phyloP scores from a whole-genome alignment of 2,888 invertebrate genomes.

The Idaea biselata region DNA sequence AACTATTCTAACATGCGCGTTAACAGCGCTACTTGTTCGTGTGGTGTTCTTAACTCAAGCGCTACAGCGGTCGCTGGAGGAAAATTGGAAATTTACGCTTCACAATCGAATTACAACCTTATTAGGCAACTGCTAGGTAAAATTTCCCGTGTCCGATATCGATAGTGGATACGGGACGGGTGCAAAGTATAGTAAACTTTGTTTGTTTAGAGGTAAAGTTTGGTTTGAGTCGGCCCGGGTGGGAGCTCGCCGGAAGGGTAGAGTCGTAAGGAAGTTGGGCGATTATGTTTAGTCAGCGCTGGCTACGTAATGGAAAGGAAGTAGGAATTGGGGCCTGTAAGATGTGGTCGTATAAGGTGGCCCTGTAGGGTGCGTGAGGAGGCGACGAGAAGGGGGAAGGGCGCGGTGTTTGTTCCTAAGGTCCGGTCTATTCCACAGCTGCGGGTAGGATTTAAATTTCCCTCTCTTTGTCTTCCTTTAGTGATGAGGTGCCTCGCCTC shows the following conservation, averaged over 20 bases:
- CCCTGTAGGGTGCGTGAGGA: slow-evolving; percentile 44
- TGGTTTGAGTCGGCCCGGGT: slow-evolving; percentile 40
- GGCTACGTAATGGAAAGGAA: slow-evolving; percentile 78
- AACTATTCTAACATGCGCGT: slow-evolving; percentile 73
- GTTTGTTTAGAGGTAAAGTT: slow-evolving; percentile 46
- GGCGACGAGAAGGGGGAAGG: slow-evolving; percentile 27
- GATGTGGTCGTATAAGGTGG: slow-evolving; percentile 78
- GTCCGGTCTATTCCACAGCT: slow-evolving; percentile 65
- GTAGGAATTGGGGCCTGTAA: slow-evolving; percentile 79
- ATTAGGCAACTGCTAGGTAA: slow-evolving; percentile 31
- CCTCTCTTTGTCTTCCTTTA: slow-evolving; percentile 70
- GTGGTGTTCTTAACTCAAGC: slow-evolving; percentile 75
- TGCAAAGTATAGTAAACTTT: slow-evolving; percentile 40
- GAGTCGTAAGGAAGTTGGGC: slow-evolving; percentile 80
- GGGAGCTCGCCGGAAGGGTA: slow-evolving; percentile 73
- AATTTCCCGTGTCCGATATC: slow-evolving; percentile 38
- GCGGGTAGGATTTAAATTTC: slow-evolving; percentile 74
- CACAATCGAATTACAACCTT: slow-evolving; percentile 44
- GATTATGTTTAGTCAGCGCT: slow-evolving; percentile 80
- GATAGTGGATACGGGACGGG: slow-evolving; percentile 38
- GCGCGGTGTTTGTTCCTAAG: slow-evolving; percentile 76
- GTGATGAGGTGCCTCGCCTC: slow-evolving; percentile 70
- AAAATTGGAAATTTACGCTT: slow-evolving; percentile 67
- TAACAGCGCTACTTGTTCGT: slow-evolving; percentile 74
- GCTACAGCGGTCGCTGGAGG: slow-evolving; percentile 73